Percentiles rank a stretch among this genome's conserved stretches.
These are phyloP conservation scores for Listronotus bonariensis DNA, from an alignment of 1,140 invertebrate species.

Conservation along the genomic window DNA sequence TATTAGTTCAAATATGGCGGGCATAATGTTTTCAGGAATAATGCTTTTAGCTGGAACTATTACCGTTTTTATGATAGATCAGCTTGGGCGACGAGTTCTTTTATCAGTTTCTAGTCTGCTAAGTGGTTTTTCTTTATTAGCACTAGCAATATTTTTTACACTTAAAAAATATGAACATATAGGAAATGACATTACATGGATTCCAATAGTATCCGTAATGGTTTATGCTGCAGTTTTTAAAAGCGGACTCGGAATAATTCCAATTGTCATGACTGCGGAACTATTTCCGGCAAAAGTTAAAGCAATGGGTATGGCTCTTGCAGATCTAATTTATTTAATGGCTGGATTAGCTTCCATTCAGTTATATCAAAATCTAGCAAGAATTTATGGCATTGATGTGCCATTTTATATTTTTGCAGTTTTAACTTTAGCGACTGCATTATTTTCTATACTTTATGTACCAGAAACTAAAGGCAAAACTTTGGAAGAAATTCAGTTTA, in stretches of 20 bases:
- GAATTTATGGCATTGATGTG: slow-evolving; percentile 56
- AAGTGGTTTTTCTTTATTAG: slow-evolving; percentile 26
- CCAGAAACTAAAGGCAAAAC: slow-evolving; percentile 17
- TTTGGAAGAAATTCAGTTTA: slow-evolving; percentile 13
- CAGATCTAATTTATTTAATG: slow-evolving; percentile 40
- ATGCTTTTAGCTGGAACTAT: slow-evolving; percentile 49
- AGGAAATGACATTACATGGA: slow-evolving; percentile 17
- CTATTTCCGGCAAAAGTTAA: slow-evolving; percentile 67
- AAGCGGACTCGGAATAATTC: slow-evolving; percentile 59
- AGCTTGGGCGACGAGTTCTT: slow-evolving; percentile 56
- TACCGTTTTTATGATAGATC: slow-evolving; percentile 52
- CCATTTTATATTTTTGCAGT: slow-evolving; percentile 71
- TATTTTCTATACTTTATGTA: slow-evolving; percentile 1
- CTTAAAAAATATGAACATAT: slow-evolving; percentile 29
- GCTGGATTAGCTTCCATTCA: slow-evolving; percentile 69
- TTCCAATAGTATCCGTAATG: slow-evolving; percentile 35
- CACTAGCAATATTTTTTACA: slow-evolving; percentile 43
- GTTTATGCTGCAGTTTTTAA: slow-evolving; percentile 34
- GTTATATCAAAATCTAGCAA: slow-evolving; percentile 61
- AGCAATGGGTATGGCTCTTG: slow-evolving; percentile 49
- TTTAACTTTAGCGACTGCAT: slow-evolving; percentile 15
- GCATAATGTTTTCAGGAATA: slow-evolving; percentile 46
- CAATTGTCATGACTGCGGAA: slow-evolving; percentile 71
- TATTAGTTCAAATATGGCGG: slow-evolving; percentile 33
- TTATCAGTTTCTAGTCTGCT: slow-evolving; percentile 47